Evolutionary conservation across 2,797 vertebrate species (phyloP), one percentile per base, ranked within the genome.

Genomic region (Picus viridis): DNA sequence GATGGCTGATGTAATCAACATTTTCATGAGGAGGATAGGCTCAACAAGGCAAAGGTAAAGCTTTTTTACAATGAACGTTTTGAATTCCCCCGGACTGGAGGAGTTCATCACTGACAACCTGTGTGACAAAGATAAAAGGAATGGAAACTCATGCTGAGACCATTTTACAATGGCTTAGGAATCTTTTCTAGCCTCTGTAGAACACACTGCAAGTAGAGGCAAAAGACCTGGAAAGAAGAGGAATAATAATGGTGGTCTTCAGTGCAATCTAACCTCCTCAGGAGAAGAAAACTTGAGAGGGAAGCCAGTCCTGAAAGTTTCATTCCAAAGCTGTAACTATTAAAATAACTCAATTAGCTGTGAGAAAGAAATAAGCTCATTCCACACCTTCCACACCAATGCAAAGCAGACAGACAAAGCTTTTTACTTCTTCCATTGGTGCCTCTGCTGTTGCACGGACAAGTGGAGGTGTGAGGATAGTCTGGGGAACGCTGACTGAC

Each of bases 1-100:
- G 81, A 90, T 30, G 58, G 68, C 70, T 92, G 92, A 96, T 93
- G 77, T 88, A 92, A 94, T 96, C 89, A 95, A 81, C 0, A 0
- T 67, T 86, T 92, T 88, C 57, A 63, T 18, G 76, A 83, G 56
- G 36, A 86, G 61, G 19, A 45, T 65, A 61, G 58, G 74, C 59
- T 92, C 87, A 73, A 91, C 58, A 58, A 89, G 62, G 65, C 41
- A 88, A 88, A 86, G 43, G 43, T 51, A 86, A 89, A 92, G 75
- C 34, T 86, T 86, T 86, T 79, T 90, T 68, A 95, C 80, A 76
- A 78, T 7, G 7, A 85, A 87, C 62, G 71, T 91, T 63, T n/a
- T 86, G 24, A 93, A 95, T 56, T 86, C 36, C 63, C 14, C 23
- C 83, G 1, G 3, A 84, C 71, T 89, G 51, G 45, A 83, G 71